These are phyloP conservation scores for Eupelmus urozonus DNA, from an alignment of 2,888 invertebrate species.

Conservation along the genomic window DNA sequence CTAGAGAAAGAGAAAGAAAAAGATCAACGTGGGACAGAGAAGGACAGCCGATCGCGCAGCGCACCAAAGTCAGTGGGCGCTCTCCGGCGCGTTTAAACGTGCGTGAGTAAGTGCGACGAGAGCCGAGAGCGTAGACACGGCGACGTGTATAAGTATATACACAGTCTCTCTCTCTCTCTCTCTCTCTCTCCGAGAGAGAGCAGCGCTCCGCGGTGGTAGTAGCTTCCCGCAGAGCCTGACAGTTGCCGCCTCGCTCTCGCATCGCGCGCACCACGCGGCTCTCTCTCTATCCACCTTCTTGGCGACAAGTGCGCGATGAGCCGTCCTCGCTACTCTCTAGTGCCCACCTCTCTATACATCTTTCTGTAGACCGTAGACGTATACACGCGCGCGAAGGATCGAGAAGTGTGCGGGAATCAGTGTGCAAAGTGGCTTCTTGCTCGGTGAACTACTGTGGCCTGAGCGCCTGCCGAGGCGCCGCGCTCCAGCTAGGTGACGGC, in stretches of 20 bases:
- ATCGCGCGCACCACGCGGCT: constrained; percentile 54
- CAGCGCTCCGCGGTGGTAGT: constrained; percentile 59
- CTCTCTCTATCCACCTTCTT: no score
- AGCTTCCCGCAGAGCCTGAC: constrained; percentile 64
- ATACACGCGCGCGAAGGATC: no score
- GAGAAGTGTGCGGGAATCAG: no score
- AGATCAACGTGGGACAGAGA: constrained; percentile 11
- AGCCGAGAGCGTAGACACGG: background rate
- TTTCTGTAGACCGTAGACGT: no score
- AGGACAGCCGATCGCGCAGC: background rate
- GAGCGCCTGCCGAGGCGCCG: constrained; percentile 8
- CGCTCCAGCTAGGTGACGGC: no score
- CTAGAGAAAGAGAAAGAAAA: background rate
- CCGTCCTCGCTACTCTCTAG: no score
- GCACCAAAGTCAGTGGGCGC: background rate
- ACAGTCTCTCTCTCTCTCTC: background rate
- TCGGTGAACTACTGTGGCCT: constrained; percentile 28
- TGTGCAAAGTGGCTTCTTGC: constrained; percentile 29
- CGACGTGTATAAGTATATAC: background rate
- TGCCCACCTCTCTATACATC: no score
- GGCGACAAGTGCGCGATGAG: no score
- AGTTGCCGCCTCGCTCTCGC: constrained; percentile 66
- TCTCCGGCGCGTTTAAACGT: background rate
- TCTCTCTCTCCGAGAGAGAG: no score
- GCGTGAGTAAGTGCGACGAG: background rate